Percentiles rank a stretch among this genome's conserved stretches.
Conservation (phyloP, 2,888 invertebrate species). For the Deilephila porcellus region DNA sequence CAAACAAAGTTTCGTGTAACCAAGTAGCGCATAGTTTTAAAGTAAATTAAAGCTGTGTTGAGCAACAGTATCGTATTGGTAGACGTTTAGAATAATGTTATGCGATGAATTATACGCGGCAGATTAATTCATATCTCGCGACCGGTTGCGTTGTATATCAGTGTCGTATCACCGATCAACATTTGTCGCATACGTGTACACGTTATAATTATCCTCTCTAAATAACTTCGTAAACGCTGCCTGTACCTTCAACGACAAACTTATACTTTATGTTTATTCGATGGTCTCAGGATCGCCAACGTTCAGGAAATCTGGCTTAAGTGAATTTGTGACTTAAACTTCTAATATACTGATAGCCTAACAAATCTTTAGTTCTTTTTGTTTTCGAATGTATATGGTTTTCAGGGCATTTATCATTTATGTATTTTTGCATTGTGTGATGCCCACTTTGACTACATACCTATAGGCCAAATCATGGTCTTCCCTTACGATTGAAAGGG, state of each 20-base stretch:
- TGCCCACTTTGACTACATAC: no score
- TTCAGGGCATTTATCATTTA: no score
- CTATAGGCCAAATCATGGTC: no score
- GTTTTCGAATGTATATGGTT: no score
- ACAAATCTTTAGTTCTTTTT: no score
- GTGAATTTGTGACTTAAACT: no score
- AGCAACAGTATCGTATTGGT: constrained; percentile 13
- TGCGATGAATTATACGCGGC: constrained; percentile 4
- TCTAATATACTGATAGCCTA: no score
- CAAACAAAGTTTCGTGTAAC: background rate
- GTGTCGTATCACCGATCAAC: constrained; percentile 70
- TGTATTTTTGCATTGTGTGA: no score
- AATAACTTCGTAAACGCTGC: constrained; percentile 57
- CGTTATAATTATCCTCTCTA: constrained; percentile 63
- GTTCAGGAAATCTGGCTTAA: no score
- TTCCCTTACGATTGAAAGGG: no score
- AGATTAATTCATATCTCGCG: constrained; percentile 55
- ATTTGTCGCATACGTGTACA: constrained; percentile 64
- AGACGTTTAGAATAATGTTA: constrained; percentile 20
- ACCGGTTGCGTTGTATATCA: constrained; percentile 56
- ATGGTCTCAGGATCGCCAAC: no score
- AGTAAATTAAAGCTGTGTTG: background rate
- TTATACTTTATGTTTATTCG: background rate
- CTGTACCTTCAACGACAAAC: constrained; percentile 43
- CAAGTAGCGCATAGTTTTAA: background rate